phyloP scores from a whole-genome alignment of 2,113 vertebrate genomes.

The Scortum barcoo region DNA sequence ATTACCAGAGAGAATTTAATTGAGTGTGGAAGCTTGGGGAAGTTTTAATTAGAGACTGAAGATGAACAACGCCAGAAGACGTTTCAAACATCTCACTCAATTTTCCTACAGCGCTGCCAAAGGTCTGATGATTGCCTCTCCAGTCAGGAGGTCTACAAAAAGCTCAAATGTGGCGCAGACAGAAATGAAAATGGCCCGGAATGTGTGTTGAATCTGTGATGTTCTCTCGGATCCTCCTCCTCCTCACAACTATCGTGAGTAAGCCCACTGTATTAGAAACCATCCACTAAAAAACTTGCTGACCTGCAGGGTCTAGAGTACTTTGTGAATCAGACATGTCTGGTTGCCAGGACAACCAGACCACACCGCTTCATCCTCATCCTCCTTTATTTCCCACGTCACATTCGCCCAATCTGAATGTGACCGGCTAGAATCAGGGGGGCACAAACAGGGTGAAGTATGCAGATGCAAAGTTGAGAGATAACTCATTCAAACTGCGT shows the following conservation, averaged over 20 bases:
- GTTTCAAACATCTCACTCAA: background rate
- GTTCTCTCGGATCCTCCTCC: background rate
- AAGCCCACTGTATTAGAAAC: slow-evolving; percentile 1
- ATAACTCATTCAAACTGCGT: slow-evolving; percentile 5
- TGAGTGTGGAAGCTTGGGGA: background rate
- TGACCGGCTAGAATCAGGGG: background rate
- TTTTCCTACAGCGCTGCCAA: background rate
- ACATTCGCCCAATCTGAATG: slow-evolving; percentile 4
- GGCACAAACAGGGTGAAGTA: background rate
- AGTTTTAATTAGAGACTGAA: slow-evolving; percentile 2
- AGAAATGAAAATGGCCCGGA: slow-evolving; percentile 2
- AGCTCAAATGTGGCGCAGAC: background rate
- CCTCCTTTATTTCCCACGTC: background rate
- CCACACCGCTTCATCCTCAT: background rate
- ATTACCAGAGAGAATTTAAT: slow-evolving; percentile 5
- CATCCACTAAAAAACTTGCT: background rate
- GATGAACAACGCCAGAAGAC: slow-evolving; percentile 7
- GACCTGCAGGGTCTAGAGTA: background rate
- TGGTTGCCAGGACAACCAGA: slow-evolving; percentile 23
- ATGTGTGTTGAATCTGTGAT: background rate
- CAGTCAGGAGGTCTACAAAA: background rate
- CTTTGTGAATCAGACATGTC: slow-evolving; percentile 22
- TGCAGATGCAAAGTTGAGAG: background rate
- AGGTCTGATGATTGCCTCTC: background rate
- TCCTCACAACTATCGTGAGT: background rate